A percentile compares a stretch with the other conserved stretches of the same genome.
Conservation (phyloP, 2,113 vertebrate genomes). For the Oncorhynchus gorbuscha region DNA sequence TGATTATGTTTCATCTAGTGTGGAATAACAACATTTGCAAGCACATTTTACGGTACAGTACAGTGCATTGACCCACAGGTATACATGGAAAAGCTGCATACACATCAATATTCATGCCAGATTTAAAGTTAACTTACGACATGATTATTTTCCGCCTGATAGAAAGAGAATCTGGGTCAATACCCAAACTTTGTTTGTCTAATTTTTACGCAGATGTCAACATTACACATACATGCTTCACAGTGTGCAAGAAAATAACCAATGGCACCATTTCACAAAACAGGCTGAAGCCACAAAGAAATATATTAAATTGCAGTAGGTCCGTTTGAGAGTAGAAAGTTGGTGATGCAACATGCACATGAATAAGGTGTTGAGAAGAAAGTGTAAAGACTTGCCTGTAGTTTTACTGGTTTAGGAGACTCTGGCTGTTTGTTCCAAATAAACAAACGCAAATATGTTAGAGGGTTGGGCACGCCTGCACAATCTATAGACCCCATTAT, state of each 20-base stretch:
- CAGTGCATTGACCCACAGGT: conserved; percentile 12
- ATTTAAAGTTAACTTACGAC: conserved; percentile 60
- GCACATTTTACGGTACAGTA: conserved; percentile 2
- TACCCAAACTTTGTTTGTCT: conserved; percentile 4
- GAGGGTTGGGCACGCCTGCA: conserved; percentile 52
- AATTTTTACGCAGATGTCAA: background rate
- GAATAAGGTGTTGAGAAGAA: conserved; percentile 50
- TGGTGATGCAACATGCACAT: conserved; percentile 55
- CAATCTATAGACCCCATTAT: background rate
- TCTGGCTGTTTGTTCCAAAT: conserved; percentile 90
- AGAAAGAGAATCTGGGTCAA: conserved; percentile 41
- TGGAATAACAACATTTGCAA: conserved; percentile 21
- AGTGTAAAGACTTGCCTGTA: conserved; percentile 89
- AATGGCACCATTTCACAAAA: background rate
- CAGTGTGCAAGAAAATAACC: background rate
- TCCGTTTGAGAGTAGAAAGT: conserved; percentile 11
- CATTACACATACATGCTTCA: background rate
- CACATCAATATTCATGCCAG: conserved; percentile 33
- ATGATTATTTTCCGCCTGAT: conserved; percentile 56
- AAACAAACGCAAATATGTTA: conserved; percentile 87
- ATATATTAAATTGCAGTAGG: background rate
- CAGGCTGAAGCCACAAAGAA: too few relatives aligned
- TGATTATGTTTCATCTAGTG: conserved; percentile 14
- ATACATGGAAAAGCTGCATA: background rate
- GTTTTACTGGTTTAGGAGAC: conserved; percentile 92